Evolutionary conservation across 2,888 invertebrate genomes (phyloP).

Genomic region (Caenorhabditis sulstoni): DNA sequence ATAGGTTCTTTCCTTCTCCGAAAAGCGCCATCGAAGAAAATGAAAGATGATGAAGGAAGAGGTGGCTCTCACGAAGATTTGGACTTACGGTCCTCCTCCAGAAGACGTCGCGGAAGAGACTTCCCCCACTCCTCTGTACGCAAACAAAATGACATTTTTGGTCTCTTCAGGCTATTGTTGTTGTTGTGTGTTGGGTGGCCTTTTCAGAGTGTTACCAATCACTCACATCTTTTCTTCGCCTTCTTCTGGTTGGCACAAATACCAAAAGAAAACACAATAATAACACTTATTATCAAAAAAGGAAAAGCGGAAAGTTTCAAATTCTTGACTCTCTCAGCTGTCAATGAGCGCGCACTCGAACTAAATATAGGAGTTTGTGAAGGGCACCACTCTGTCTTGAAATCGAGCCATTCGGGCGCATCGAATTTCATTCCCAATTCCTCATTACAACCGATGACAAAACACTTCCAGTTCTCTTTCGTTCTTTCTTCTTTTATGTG

Average conservation of each 20-base stretch:
- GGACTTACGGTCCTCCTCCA: slow-evolving; percentile 8
- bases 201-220: slow-evolving; percentile 37
- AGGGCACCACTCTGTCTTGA: slow-evolving; percentile 36
- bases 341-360: slow-evolving; percentile 5
- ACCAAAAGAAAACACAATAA: not conserved
- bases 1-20: slow-evolving; percentile 26
- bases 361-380: slow-evolving; percentile 21
- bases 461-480: slow-evolving; percentile 27
- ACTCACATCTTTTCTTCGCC: slow-evolving; percentile 25
- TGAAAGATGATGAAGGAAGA: not conserved
- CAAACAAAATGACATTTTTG: slow-evolving; percentile 45
- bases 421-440: slow-evolving; percentile 40
- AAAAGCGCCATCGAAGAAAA: not conserved
- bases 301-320: slow-evolving; percentile 8
- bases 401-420: slow-evolving; percentile 29
- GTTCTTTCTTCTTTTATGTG: not conserved
- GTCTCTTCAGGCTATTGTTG: slow-evolving; percentile 31
- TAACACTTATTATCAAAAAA: no score
- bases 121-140: slow-evolving; percentile 23
- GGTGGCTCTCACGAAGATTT: slow-evolving; percentile 40
- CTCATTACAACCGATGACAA: slow-evolving; percentile 50
- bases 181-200: slow-evolving; percentile 14
- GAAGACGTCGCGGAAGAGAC: not conserved
- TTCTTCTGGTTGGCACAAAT: slow-evolving; percentile 1
- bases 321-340: slow-evolving; percentile 22